Evolutionary conservation across 2,888 invertebrate genomes (phyloP).

Genomic region (Diloba caeruleocephala): DNA sequence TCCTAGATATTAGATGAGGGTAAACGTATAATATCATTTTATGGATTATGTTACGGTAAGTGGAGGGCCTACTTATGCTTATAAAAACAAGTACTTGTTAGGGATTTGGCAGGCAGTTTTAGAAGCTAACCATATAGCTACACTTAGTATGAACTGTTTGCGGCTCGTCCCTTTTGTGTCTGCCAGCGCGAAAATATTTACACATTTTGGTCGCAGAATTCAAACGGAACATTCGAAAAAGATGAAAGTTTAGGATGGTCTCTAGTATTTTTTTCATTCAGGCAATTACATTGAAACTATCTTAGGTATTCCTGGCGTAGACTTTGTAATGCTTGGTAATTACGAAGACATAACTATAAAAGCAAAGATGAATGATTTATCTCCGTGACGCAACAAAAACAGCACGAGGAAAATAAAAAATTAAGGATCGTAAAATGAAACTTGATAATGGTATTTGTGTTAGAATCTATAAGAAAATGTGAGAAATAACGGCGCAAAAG

Average conservation of each 20-base stretch:
- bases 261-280: no score
- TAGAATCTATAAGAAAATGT: conserved; percentile 23
- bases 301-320: no score
- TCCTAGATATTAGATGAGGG: conserved; percentile 52
- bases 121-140: conserved; percentile 19
- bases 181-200: conserved; percentile 29
- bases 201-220: conserved; percentile 11
- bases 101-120: conserved; percentile 27
- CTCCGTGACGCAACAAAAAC: conserved; percentile 4
- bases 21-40: conserved; percentile 45
- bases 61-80: conserved; percentile 35
- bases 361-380: conserved; percentile 4
- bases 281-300: no score
- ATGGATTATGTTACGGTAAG: conserved; percentile 44
- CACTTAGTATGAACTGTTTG: conserved; percentile 9
- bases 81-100: conserved; percentile 43
- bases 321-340: neutral
- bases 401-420: neutral
- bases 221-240: neutral
- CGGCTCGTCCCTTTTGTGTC: conserved; percentile 25
- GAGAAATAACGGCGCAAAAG: conserved; percentile 36
- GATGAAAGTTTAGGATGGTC: no score
- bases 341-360: neutral
- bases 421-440: neutral
- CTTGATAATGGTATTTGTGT: conserved; percentile 16